Percentiles rank a stretch among this genome's conserved stretches.
Conservation (phyloP, 2,888 invertebrate species). For the Dryococelus australis region DNA sequence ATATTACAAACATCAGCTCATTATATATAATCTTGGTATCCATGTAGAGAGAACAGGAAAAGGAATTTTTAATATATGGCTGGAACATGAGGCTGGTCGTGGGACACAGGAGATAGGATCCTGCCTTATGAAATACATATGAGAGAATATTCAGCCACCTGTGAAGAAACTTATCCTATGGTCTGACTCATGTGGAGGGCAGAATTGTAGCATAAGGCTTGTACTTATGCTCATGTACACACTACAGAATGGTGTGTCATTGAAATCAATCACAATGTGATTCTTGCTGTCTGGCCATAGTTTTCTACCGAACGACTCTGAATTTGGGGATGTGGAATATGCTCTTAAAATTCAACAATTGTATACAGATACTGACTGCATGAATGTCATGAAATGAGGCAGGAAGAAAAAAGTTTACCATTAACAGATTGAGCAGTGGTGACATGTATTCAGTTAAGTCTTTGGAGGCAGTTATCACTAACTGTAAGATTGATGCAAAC, state of each 20-base stretch:
- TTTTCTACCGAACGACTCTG: neutral
- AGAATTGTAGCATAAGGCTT: neutral
- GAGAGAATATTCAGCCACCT: neutral
- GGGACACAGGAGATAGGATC: constrained; percentile 9
- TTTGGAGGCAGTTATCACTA: neutral
- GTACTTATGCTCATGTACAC: neutral
- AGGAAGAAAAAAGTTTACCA: neutral
- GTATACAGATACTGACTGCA: neutral
- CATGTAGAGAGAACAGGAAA: neutral
- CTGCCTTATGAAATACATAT: neutral
- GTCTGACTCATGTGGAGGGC: neutral
- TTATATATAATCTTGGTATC: neutral
- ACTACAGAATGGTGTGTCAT: neutral
- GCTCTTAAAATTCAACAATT: neutral
- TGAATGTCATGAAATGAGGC: neutral
- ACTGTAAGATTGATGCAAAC: constrained; percentile 20
- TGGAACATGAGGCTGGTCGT: neutral
- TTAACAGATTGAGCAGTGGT: neutral
- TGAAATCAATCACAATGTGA: neutral
- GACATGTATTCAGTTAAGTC: neutral
- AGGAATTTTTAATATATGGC: neutral
- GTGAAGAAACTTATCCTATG: neutral
- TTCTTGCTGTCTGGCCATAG: neutral
- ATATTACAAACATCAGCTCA: neutral
- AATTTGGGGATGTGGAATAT: neutral